These are phyloP conservation scores for Trachops cirrhosus DNA, from an alignment of 2,797 vertebrate species.

Conservation along the genomic window DNA sequence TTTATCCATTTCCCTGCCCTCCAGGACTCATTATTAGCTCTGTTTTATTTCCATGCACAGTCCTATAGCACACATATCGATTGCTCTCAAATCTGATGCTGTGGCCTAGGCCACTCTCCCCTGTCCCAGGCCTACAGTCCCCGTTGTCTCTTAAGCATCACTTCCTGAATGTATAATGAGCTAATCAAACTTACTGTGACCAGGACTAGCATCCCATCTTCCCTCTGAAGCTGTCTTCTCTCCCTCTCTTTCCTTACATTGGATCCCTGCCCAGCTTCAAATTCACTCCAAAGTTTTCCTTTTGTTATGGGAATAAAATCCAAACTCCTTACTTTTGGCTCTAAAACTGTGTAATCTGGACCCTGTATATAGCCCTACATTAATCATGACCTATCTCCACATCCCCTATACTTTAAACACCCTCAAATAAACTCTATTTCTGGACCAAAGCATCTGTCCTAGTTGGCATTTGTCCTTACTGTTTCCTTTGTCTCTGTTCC, in stretches of 20 bases:
- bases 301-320: neutral
- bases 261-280: neutral
- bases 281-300: neutral
- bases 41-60: neutral
- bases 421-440: neutral
- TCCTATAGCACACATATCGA: neutral
- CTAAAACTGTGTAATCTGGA: neutral
- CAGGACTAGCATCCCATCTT: neutral
- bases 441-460: neutral
- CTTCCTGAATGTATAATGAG: neutral
- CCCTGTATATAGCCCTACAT: neutral
- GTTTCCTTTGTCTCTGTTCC: neutral
- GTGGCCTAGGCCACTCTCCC: neutral
- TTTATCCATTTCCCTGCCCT: neutral
- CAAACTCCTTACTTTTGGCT: neutral
- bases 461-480: neutral
- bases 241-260: neutral
- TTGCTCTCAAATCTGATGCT: neutral
- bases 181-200: neutral
- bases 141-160: neutral
- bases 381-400: neutral
- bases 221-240: neutral
- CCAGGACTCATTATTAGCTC: neutral
- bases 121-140: neutral
- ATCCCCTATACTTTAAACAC: neutral